A percentile compares a stretch with the other conserved stretches of the same genome.
Conservation (phyloP, 2,888 invertebrate species). For the Coronaproctus castanopsis region DNA sequence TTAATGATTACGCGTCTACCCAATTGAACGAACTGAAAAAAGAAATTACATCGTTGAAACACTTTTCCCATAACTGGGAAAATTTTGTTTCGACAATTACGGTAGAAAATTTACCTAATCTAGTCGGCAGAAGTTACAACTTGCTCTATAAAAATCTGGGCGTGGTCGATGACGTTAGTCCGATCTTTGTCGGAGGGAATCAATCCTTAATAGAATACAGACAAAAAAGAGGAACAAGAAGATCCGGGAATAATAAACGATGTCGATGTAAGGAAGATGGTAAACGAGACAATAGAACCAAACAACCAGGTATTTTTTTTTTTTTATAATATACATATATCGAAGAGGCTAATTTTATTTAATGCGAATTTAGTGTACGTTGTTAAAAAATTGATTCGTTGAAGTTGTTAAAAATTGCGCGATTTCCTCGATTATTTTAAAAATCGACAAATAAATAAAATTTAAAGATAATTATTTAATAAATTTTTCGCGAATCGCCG, state of each 20-base stretch:
- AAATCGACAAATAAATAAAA: too few species aligned
- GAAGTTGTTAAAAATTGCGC: too few species aligned
- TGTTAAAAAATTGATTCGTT: too few species aligned
- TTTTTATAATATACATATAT: too few species aligned
- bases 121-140: neutral
- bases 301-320: neutral
- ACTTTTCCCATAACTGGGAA: neutral
- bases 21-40: neutral
- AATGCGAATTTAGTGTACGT: too few species aligned
- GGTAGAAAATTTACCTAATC: neutral
- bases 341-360: too few species aligned
- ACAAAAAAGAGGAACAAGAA: neutral
- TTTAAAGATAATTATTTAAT: too few species aligned
- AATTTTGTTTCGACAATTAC: too few species aligned
- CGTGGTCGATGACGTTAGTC: neutral
- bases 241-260: neutral
- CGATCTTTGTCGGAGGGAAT: neutral
- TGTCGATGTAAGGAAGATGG: neutral
- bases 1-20: neutral
- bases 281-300: neutral
- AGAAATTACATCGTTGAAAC: neutral
- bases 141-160: too few species aligned
- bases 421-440: too few species aligned
- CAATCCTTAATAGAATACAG: neutral
- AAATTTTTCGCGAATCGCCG: too few species aligned